These are phyloP conservation scores for Chironomus tentans DNA, from an alignment of 2,888 invertebrate genomes.

Conservation along the genomic window DNA sequence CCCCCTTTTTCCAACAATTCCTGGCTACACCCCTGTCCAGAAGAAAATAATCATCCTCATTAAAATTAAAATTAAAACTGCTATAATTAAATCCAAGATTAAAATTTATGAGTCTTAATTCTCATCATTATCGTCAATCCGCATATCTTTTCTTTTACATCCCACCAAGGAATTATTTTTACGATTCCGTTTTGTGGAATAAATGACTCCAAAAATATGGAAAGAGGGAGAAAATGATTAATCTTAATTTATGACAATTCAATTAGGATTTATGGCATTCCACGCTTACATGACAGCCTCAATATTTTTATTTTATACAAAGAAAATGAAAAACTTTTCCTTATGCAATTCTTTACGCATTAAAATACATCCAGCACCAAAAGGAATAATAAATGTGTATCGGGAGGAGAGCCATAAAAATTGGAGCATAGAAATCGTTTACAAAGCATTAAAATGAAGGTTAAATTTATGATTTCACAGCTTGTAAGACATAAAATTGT, in stretches of 20 bases:
- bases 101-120: too few species aligned
- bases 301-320: too few species aligned
- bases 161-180: neutral
- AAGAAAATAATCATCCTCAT: too few species aligned
- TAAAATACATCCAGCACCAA: neutral
- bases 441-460: slow-evolving; percentile 1
- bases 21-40: too few species aligned
- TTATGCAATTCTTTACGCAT: too few species aligned
- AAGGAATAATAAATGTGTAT: neutral
- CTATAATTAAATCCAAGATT: too few species aligned
- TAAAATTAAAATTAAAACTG: too few species aligned
- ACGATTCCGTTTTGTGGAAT: neutral
- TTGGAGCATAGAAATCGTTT: neutral
- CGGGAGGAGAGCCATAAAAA: neutral
- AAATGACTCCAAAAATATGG: neutral
- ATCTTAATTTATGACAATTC: neutral
- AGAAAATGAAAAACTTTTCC: too few species aligned
- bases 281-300: too few species aligned
- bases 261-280: neutral
- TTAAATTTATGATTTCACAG: neutral
- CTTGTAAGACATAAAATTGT: neutral
- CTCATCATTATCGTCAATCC: too few species aligned
- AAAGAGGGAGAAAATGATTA: neutral
- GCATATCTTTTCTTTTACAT: too few species aligned
- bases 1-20: too few species aligned